A percentile compares a stretch with the other conserved stretches of the same genome.
phyloP scores from a whole-genome alignment of 2,113 vertebrate species.

The Gavia stellata region DNA sequence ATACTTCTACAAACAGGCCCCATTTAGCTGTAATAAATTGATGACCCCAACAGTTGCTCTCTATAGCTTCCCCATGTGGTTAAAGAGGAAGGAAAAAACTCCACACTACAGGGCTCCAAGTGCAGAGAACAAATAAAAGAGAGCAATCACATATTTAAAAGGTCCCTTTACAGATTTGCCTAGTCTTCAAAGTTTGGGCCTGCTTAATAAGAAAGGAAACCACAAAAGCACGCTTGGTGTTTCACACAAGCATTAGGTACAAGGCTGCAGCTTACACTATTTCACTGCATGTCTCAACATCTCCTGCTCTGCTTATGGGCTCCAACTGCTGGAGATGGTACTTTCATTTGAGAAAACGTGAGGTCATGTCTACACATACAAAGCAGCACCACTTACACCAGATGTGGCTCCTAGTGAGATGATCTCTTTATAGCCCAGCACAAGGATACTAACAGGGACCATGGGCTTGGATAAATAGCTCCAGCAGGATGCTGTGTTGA shows the following conservation, averaged over 20 bases:
- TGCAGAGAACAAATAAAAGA: neutral
- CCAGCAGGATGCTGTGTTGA: accelerated
- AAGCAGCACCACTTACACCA: neutral
- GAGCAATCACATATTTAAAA: neutral
- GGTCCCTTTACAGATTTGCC: neutral
- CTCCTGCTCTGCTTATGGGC: neutral
- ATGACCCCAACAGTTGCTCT: neutral
- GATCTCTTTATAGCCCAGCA: neutral
- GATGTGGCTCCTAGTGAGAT: neutral
- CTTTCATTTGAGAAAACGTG: neutral
- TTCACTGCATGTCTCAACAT: neutral
- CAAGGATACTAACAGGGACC: neutral
- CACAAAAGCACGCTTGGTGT: neutral
- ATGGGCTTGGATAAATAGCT: accelerated
- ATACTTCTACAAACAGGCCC: neutral
- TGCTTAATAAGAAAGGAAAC: neutral
- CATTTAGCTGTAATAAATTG: neutral
- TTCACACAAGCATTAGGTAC: neutral
- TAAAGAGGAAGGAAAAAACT: neutral
- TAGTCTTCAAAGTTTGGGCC: neutral
- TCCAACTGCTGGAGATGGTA: neutral
- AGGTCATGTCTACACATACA: neutral
- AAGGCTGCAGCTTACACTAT: neutral
- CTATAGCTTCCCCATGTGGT: neutral
- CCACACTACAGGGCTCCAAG: neutral